These are phyloP conservation scores for Lagopus muta DNA, from an alignment of 2,113 vertebrate genomes.

Conservation along the genomic window DNA sequence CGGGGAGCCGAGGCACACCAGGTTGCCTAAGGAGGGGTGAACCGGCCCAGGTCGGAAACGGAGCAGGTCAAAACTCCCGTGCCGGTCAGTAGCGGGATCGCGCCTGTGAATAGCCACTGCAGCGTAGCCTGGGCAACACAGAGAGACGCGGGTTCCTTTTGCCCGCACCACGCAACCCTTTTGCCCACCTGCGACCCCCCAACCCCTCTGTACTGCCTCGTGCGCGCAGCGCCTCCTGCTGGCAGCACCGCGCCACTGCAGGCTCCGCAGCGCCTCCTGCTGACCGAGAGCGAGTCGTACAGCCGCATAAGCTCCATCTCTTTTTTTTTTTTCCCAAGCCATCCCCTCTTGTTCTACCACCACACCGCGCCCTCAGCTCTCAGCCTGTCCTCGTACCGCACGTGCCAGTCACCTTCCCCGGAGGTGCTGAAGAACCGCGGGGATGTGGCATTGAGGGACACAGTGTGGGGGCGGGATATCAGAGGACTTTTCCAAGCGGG, in stretches of 20 bases:
- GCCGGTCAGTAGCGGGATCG: conserved; percentile 80
- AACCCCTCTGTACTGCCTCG: accelerated
- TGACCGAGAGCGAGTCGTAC: too few species aligned
- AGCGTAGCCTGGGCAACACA: conserved; percentile 83
- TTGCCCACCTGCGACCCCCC: neutral
- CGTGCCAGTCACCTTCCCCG: too few species aligned
- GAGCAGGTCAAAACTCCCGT: conserved; percentile 83
- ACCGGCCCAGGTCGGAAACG: conserved; percentile 59
- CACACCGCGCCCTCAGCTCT: too few species aligned
- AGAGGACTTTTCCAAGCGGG: too few species aligned
- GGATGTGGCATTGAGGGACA: too few species aligned
- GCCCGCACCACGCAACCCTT: neutral
- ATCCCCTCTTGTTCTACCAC: too few species aligned
- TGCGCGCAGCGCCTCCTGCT: neutral
- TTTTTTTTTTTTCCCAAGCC: too few species aligned
- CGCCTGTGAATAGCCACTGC: conserved; percentile 81
- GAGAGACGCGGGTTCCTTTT: conserved; percentile 76
- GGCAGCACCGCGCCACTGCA: neutral
- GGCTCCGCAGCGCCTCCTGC: too few species aligned
- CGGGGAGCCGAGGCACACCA: conserved; percentile 44
- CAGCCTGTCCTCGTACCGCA: too few species aligned
- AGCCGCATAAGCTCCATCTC: too few species aligned
- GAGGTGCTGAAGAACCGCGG: too few species aligned
- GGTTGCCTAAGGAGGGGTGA: conserved; percentile 66
- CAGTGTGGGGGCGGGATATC: too few species aligned